Conservation (phyloP, 1,140 invertebrate genomes). For the Drosophila orena region DNA sequence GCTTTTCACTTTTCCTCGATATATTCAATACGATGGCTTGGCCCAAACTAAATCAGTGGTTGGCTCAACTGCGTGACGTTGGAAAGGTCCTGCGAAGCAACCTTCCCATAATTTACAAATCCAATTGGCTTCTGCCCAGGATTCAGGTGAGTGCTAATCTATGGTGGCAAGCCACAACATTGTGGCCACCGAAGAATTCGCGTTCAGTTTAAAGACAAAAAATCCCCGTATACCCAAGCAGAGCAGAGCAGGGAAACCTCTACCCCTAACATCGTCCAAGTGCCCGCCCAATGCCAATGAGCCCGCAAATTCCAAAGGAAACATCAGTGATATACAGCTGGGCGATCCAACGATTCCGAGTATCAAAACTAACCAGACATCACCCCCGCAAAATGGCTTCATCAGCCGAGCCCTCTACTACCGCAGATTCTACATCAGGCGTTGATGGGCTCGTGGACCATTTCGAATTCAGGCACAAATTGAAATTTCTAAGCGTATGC, state of each 20-base stretch:
- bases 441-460: not conserved
- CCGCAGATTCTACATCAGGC: not conserved
- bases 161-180: no score
- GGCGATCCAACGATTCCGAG: not conserved
- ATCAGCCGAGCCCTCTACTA: slow-evolving; percentile 5
- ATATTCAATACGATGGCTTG: not conserved
- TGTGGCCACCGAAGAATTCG: no score
- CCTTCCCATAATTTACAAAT: not conserved
- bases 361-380: not conserved
- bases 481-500: no score
- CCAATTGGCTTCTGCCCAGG: not conserved
- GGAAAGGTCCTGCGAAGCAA: not conserved
- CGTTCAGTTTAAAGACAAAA: no score
- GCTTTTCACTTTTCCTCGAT: not conserved
- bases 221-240: no score
- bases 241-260: not conserved
- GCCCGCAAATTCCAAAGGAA: not conserved
- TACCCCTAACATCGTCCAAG: not conserved
- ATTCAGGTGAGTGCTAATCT: not conserved
- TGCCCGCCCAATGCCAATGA: not conserved
- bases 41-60: not conserved
- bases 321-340: not conserved
- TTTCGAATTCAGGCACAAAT: not conserved
- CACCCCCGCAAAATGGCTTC: not conserved
- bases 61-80: not conserved